Conservation (phyloP, 2,113 vertebrate species). For the Lampris incognitus region DNA sequence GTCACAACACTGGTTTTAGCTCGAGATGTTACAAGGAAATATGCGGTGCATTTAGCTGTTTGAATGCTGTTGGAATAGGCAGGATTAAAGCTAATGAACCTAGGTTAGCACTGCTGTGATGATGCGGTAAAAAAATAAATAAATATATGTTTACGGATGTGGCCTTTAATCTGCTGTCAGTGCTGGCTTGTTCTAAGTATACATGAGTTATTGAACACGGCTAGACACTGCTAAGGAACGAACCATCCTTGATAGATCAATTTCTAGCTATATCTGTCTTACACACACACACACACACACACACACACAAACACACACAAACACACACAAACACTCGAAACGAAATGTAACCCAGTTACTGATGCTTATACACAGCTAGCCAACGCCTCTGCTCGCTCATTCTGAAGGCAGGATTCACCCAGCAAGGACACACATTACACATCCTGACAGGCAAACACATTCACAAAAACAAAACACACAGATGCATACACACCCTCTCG, state of each 20-base stretch:
- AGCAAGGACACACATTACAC: constrained; percentile 12
- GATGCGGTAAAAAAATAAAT: no score
- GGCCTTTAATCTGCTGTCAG: neutral
- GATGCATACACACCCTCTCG: neutral
- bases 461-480: neutral
- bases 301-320: constrained; percentile 6
- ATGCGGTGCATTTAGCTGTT: no score
- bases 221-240: neutral
- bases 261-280: no score
- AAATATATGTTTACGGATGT: no score
- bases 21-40: no score
- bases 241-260: no score
- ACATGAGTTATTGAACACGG: neutral
- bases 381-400: constrained; percentile 47
- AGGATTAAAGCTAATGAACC: no score
- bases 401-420: constrained; percentile 39
- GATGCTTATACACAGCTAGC: constrained; percentile 7
- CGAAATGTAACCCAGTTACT: constrained; percentile 6
- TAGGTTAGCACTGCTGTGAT: no score
- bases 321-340: neutral
- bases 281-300: neutral
- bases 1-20: no score
- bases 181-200: neutral
- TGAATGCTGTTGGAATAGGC: no score
- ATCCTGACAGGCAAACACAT: neutral